Percentiles rank a stretch among this genome's conserved stretches.
These are phyloP conservation scores for Columbina picui DNA, from an alignment of 2,113 vertebrate genomes.

Conservation along the genomic window DNA sequence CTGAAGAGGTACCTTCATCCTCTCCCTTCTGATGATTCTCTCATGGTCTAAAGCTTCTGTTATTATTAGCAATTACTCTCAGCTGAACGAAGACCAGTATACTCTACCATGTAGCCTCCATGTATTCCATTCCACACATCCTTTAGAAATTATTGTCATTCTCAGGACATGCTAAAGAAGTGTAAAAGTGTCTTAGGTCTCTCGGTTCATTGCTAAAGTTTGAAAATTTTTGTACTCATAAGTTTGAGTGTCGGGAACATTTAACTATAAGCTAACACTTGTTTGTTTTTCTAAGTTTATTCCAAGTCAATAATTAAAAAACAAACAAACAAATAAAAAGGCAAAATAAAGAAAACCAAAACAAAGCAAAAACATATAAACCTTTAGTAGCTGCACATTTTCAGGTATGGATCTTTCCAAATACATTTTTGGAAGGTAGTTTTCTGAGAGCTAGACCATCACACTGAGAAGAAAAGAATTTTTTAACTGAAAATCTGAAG, in stretches of 20 bases:
- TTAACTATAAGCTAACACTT: background rate
- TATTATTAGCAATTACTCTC: background rate
- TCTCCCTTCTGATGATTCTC: background rate
- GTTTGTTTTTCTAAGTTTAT: background rate
- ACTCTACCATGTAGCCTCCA: background rate
- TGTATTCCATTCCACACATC: background rate
- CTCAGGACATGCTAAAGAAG: background rate
- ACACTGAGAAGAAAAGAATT: background rate
- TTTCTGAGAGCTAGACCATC: background rate
- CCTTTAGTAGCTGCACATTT: background rate
- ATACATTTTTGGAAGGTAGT: background rate
- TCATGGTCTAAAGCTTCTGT: background rate
- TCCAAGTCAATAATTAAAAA: background rate
- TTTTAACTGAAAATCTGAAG: background rate
- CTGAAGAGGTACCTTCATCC: background rate
- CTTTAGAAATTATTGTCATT: background rate
- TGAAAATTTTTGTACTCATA: background rate
- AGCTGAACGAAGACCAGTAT: background rate
- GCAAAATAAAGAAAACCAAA: background rate
- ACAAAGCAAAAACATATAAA: background rate
- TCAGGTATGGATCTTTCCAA: background rate
- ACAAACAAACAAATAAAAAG: background rate
- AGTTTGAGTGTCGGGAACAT: background rate
- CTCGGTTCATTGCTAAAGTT: background rate
- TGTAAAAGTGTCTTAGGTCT: background rate